Percentiles rank a stretch among this genome's conserved stretches.
These are phyloP conservation scores for Drosophila equinoxialis DNA, from an alignment of 1,140 invertebrate species.

Conservation along the genomic window DNA sequence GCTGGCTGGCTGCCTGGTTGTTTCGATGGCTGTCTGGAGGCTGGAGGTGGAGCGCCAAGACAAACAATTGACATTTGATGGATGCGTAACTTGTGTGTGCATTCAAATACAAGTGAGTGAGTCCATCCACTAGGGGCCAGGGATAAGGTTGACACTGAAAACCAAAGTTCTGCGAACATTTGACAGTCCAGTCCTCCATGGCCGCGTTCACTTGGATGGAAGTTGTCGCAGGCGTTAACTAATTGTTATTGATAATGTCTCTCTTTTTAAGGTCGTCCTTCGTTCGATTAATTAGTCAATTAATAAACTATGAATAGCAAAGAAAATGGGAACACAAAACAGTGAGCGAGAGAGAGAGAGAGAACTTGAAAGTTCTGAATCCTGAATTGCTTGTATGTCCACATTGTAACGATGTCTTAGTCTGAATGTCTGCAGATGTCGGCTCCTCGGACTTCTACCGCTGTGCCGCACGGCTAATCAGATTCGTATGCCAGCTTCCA, in stretches of 20 bases:
- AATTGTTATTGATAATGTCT: conserved; percentile 81
- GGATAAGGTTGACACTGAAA: conserved; percentile 58
- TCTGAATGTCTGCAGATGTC: conserved; percentile 17
- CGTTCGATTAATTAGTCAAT: conserved; percentile 74
- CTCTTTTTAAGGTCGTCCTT: conserved; percentile 32
- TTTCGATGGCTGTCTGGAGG: conserved; percentile 18
- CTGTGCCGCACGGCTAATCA: conserved; percentile 54
- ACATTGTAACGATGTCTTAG: conserved; percentile 8
- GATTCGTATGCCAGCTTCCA: conserved; percentile 62
- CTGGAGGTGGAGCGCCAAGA: conserved; percentile 71
- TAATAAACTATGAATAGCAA: conserved; percentile 50
- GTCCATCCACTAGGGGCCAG: not conserved
- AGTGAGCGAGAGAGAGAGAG: not conserved
- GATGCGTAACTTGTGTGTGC: conserved; percentile 78
- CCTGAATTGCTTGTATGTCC: not conserved
- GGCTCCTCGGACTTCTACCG: conserved; percentile 31
- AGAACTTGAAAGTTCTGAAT: not conserved
- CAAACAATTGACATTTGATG: conserved; percentile 82
- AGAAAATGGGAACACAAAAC: not conserved
- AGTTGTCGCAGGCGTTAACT: conserved; percentile 62
- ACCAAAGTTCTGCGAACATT: conserved; percentile 7
- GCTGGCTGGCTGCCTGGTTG: conserved; percentile 24
- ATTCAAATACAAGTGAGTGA: conserved; percentile 59
- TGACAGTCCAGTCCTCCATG: too few species aligned
- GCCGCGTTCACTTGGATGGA: not conserved